Evolutionary conservation across 1,140 invertebrate genomes (phyloP), one percentile per base, ranked within the genome.

Genomic region (Brachionus koreanus): DNA sequence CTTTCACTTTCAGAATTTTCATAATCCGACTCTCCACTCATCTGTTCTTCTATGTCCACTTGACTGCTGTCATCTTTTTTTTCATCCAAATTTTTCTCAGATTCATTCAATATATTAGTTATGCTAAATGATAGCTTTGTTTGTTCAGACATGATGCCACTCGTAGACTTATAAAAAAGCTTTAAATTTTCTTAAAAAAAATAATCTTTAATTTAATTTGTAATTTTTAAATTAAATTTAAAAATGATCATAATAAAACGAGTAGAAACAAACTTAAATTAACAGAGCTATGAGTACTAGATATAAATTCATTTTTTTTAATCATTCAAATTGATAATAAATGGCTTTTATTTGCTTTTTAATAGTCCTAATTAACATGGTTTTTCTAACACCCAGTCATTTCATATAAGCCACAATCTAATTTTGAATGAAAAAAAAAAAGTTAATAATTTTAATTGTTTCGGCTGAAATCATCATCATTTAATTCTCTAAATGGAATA

Each of bases 291-390:
- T 39, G 37, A 72, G 37, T 72, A 39, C 16, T 72, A 23, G 67
- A 33, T 65, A 33, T 5, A 19, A 29, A 29, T 29, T 29, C 29
- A 29, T 29, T 65, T 65, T 74, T n/a, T 74, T 74, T 74, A 74
- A 74, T 74, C 69, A 74, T 43, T 74, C 69, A 74, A 74, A 74
- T 74, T 74, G 69, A 74, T 74, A 74, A 74, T 74, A 74, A 74
- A 43, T 74, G 37, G 69, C 16, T 74, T 74, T 74, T 74, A 74
- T 39, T 72, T 39, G 67, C 67, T 39, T 39, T 52, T 37, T 39
- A 72, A 72, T 74, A 74, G 65, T 69, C 43, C 39, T 74, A 74
- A 74, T 74, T 74, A 74, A 74, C 23, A 74, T 49, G 37, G 33
- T 37, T 39, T 23, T 74, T 74, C 39, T 74, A 74, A 69, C 65